A percentile compares a stretch with the other conserved stretches of the same genome.
Evolutionary conservation across 2,888 invertebrate species (phyloP).

Genomic region (Drosophila bunnanda): DNA sequence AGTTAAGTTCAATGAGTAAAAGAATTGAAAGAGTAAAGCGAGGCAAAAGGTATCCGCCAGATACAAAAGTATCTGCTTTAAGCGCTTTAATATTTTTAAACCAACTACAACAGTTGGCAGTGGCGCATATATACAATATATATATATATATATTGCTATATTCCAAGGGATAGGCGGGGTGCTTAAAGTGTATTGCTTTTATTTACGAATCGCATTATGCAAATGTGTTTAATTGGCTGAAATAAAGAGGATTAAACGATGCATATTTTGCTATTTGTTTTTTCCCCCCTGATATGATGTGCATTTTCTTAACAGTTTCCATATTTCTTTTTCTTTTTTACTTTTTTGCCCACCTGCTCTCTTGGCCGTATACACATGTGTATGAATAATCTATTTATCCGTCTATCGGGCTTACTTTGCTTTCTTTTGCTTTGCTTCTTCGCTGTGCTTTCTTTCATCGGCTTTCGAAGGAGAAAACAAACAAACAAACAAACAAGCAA

Average conservation of each 20-base stretch:
- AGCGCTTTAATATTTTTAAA: not conserved
- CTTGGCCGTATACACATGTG: conserved; percentile 2
- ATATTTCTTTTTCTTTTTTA: not conserved
- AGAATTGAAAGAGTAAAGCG: not conserved
- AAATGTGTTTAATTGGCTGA: conserved; percentile 15
- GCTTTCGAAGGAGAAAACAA: conserved; percentile 39
- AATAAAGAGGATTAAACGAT: conserved; percentile 6
- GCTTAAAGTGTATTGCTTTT: not conserved
- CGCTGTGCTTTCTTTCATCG: conserved; percentile 32
- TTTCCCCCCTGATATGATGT: not conserved
- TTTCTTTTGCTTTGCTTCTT: conserved; percentile 42
- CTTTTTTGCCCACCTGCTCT: conserved; percentile 13
- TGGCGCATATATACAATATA: no score
- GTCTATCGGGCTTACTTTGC: conserved; percentile 24
- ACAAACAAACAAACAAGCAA: conserved; percentile 36
- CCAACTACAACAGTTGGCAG: not conserved
- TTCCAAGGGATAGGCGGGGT: not conserved
- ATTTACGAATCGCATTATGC: conserved; percentile 10
- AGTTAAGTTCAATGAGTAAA: not conserved
- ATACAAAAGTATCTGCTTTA: conserved; percentile 1
- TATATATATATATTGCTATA: not conserved
- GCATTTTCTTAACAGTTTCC: conserved; percentile 12
- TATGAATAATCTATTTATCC: conserved; percentile 22
- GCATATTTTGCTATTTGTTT: not conserved
- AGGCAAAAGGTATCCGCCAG: not conserved